Evolutionary conservation across 2,888 invertebrate genomes (phyloP), one percentile per base, ranked within the genome.

Genomic region (Julus scandinavius): DNA sequence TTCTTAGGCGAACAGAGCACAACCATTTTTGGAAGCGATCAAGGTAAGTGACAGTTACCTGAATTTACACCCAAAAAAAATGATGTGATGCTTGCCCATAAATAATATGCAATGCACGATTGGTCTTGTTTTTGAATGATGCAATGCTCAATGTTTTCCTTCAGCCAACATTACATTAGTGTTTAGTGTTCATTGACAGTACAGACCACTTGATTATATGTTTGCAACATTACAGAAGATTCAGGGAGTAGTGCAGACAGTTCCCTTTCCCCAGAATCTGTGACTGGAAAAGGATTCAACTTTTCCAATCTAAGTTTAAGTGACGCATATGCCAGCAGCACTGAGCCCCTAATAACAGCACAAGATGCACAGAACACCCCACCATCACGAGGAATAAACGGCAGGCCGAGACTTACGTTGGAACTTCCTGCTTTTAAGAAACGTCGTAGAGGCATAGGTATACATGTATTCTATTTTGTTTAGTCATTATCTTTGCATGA

Each of bases 1-100:
- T 98, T 98, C 93, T 94, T 98, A 87, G 98, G 99, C 0, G 99
- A 99, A 93, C 94, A 98, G 88, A 97, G 96, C 91, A 94, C 93
- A 72, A 88, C 89, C 54, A 89, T 90, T 29, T 80, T 90, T 15
- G 90, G 90, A 72, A 90, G 90, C 89, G 90, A 90, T 90, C 90
- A 90, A 89, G 90, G 90, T 90, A 89, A 80, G 40, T 41, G 86
- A 20, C 54, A 49, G 17, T 41, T 17, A 20, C 11, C 20, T 17
- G 17, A n/a, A 49, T 49, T 86, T 86, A 54, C n/a, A 29, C 29
- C 1, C 17, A n/a, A 29, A 41, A 85, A 85, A 85, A 85, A 45
- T 45, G 7, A 1, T 85, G 15, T 54, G 41, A 41, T 3, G 7
- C 6, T 83, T 11, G 83, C 40, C 13, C 83, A 7, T 4, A 13